Percentiles rank a stretch among this genome's conserved stretches.
These are phyloP conservation scores for Henricia sp. DNA, from an alignment of 53 echinoderm and acorn worm genomes.

Conservation along the genomic window DNA sequence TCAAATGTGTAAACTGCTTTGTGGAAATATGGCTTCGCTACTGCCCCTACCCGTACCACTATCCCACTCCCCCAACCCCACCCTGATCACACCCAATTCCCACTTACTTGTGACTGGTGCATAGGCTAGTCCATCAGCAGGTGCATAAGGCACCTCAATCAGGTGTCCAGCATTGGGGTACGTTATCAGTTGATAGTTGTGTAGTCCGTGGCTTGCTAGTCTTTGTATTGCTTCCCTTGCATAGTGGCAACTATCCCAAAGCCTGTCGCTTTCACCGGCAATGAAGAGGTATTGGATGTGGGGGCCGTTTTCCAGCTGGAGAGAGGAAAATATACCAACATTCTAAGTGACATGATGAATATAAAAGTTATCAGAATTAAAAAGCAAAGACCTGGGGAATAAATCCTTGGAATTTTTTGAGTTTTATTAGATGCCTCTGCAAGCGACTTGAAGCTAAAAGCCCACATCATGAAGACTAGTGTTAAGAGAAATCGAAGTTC, in stretches of 20 bases:
- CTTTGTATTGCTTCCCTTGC: conserved; percentile 34
- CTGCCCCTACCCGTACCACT: no score
- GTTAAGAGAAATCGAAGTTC: background rate
- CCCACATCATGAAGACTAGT: background rate
- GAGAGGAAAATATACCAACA: background rate
- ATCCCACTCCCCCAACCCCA: no score
- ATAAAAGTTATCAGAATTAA: background rate
- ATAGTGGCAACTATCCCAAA: conserved; percentile 23
- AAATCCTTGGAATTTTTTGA: no score
- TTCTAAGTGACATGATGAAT: background rate
- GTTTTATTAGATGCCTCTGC: background rate
- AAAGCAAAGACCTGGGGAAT: no score
- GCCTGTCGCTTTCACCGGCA: conserved; percentile 9
- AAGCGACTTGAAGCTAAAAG: background rate
- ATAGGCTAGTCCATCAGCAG: background rate
- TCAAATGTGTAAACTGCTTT: no score
- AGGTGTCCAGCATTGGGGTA: conserved; percentile 67
- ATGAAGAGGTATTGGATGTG: conserved; percentile 41
- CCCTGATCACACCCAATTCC: no score
- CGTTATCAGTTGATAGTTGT: conserved; percentile 46
- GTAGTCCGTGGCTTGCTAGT: conserved; percentile 27
- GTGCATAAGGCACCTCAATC: conserved; percentile 60
- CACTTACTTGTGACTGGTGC: conserved; percentile 1
- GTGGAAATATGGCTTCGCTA: no score
- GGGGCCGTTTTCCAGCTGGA: conserved; percentile 43